A percentile compares a stretch with the other conserved stretches of the same genome.
Conservation (phyloP, 2,888 invertebrate genomes). For the Malacosoma neustria region DNA sequence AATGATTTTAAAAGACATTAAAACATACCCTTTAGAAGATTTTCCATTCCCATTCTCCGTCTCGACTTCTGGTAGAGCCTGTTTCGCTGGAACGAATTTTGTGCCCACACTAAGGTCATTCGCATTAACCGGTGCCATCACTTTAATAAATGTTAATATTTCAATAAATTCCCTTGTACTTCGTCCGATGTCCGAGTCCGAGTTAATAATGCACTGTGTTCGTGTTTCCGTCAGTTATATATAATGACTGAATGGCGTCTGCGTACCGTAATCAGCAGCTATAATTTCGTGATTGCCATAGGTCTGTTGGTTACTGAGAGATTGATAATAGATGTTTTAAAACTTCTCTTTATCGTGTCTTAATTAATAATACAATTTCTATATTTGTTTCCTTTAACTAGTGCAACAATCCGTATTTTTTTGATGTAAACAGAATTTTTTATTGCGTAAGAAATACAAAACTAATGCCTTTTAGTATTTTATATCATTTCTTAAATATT, state of each 20-base stretch:
- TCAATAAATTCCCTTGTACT: constrained; percentile 16
- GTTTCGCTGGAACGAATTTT: constrained; percentile 39
- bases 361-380: background rate
- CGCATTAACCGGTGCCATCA: constrained; percentile 62
- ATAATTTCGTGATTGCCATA: constrained; percentile 5
- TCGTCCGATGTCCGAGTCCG: constrained; percentile 43
- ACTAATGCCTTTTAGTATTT: too few species aligned
- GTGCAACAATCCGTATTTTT: too few species aligned
- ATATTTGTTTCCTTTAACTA: too few species aligned
- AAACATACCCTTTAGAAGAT: background rate
- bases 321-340: background rate
- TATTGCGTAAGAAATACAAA: too few species aligned
- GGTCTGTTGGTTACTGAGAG: background rate
- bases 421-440: too few species aligned
- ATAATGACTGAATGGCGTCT: constrained; percentile 27
- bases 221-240: constrained; percentile 42
- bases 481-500: too few species aligned
- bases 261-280: constrained; percentile 17
- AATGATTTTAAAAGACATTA: background rate
- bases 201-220: constrained; percentile 46
- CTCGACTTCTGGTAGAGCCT: constrained; percentile 55
- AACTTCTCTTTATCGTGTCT: background rate
- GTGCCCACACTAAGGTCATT: constrained; percentile 43
- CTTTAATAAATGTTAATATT: constrained; percentile 22
- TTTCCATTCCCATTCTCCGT: constrained; percentile 32